Evolutionary conservation across 2,888 invertebrate genomes (phyloP), one percentile per base, ranked within the genome.

Genomic region (Platycheirus albimanus): DNA sequence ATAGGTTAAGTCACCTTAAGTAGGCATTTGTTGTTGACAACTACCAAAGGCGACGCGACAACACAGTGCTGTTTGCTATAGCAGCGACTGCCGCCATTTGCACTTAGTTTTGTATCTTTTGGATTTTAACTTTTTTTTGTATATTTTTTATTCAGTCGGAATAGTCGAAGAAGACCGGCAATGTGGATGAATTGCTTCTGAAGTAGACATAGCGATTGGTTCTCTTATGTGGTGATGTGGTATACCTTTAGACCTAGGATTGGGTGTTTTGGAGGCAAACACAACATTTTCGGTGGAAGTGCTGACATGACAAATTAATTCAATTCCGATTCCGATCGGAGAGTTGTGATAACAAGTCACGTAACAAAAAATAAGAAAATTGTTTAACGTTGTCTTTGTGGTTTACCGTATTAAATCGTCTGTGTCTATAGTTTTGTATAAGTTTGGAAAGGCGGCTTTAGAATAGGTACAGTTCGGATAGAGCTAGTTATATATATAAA

Each of bases 21-120:
- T 78, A 83, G 83, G 83, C 83, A 83, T 83, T 83, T 69, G 78
- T 83, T 83, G 83, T 83, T 83, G 83, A 83, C 83, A 83, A 83
- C 78, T 74, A 72, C 38, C 56, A 69, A 49, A 78, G 83, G 72
- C 51, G 69, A 83, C 51, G 72, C 72, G 72, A 28, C 58, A n/a
- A 58, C 41, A 56, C 75, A 66, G 47, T 56, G 54, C 17, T 47
- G n/a, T 10, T 28, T 28, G 15, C 17, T 52, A 5, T 10, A 10
- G n/a, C 3, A 19, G 61, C 72, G 69, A 78, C 56, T 78, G 83
- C 83, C 83, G 83, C 83, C 83, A 78, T 77, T 83, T 72, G 72
- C 78, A 83, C 72, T 78, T 72, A 71, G 63, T 17, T 38, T 64
- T 52, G 66, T 64, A 76, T 81, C 71, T 76, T 58, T 61, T 11